These are phyloP conservation scores for Cantharis rustica DNA, from an alignment of 2,888 invertebrate genomes.

Conservation along the genomic window DNA sequence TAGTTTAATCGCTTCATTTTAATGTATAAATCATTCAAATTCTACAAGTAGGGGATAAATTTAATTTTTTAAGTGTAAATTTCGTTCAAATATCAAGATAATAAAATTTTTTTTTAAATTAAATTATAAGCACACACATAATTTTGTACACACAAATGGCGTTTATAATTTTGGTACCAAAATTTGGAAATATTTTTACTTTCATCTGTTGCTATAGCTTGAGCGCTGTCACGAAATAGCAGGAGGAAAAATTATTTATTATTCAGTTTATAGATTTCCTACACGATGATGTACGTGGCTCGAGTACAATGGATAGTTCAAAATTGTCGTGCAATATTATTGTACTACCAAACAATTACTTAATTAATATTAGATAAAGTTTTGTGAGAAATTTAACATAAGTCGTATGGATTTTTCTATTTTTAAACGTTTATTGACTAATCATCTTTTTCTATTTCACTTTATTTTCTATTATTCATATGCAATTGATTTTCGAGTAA, in stretches of 20 bases:
- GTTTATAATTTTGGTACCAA: too few species aligned
- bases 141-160: too few species aligned
- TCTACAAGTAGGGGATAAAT: too few species aligned
- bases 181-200: background rate
- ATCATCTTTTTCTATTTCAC: background rate
- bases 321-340: background rate
- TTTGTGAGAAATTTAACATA: background rate
- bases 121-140: too few species aligned
- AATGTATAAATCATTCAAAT: too few species aligned
- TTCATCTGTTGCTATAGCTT: background rate
- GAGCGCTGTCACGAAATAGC: background rate
- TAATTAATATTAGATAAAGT: background rate
- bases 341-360: background rate
- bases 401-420: slow-evolving; percentile 1
- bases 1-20: too few species aligned
- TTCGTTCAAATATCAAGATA: too few species aligned
- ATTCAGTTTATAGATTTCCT: background rate
- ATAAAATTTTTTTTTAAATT: too few species aligned
- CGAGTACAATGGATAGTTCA: background rate
- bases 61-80: too few species aligned
- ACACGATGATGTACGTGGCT: background rate
- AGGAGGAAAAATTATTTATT: background rate
- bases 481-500: background rate
- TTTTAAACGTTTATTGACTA: background rate
- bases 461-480: background rate